phyloP scores from a whole-genome alignment of 2,113 vertebrate genomes.

The Gambusia holbrooki region DNA sequence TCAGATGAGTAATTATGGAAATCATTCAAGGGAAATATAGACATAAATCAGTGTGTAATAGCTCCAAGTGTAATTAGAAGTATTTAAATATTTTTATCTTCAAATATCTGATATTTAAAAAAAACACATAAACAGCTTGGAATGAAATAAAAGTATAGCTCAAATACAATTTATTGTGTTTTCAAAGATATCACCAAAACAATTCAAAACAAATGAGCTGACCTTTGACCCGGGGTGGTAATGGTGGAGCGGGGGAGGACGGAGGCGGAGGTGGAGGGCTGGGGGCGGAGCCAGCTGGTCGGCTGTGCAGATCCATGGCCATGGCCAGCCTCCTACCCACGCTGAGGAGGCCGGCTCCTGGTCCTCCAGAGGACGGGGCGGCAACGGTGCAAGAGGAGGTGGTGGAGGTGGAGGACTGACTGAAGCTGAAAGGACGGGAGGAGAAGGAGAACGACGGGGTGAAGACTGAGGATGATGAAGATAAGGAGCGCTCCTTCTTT shows the following conservation, averaged over 20 bases:
- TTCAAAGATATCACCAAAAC: not conserved
- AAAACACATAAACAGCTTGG: too few species aligned
- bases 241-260: constrained; percentile 67
- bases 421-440: constrained; percentile 63
- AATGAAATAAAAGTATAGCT: not conserved
- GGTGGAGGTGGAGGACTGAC: constrained; percentile 42
- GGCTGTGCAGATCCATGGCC: constrained; percentile 68
- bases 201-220: constrained; percentile 1
- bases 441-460: constrained; percentile 66
- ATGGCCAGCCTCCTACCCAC: constrained; percentile 70
- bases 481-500: constrained; percentile 67
- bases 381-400: constrained; percentile 18
- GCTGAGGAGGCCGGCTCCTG: constrained; percentile 59
- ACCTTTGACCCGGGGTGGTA: constrained; percentile 73
- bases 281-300: constrained; percentile 32
- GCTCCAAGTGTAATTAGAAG: not conserved
- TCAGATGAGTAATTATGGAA: not conserved
- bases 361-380: not conserved
- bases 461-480: constrained; percentile 52
- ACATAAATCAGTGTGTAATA: not conserved
- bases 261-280: constrained; percentile 68
- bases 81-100: not conserved
- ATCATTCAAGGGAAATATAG: not conserved
- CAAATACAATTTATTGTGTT: not conserved
- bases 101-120: too few species aligned